A percentile compares a stretch with the other conserved stretches of the same genome.
phyloP scores from a whole-genome alignment of 2,797 vertebrate genomes.

The Simalia tracyae region DNA sequence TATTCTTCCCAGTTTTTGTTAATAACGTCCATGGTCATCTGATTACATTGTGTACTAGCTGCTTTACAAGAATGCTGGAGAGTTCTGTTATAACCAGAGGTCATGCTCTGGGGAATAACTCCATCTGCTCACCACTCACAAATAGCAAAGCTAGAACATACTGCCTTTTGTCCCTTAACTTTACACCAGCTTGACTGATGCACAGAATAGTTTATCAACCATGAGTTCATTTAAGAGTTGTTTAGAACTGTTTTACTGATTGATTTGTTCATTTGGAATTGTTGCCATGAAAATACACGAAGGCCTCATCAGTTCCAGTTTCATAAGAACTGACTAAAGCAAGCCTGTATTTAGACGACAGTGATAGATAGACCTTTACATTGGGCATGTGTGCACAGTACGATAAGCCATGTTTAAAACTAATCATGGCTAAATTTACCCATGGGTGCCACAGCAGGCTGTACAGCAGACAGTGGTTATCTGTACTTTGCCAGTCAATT shows the following conservation, averaged over 20 bases:
- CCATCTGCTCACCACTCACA: background rate
- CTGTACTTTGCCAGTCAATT: background rate
- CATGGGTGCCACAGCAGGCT: background rate
- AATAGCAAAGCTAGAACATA: slow-evolving; percentile 27
- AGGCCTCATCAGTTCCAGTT: background rate
- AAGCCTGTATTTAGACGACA: background rate
- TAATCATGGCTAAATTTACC: background rate
- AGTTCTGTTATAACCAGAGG: slow-evolving; percentile 30
- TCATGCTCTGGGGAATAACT: slow-evolving; percentile 38
- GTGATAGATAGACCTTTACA: background rate
- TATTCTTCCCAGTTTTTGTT: slow-evolving; percentile 52
- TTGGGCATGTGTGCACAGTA: background rate
- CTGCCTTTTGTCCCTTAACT: slow-evolving; percentile 18
- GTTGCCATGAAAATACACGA: slow-evolving; percentile 16
- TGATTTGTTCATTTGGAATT: slow-evolving; percentile 8
- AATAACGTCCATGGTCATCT: slow-evolving; percentile 52
- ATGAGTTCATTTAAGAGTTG: slow-evolving; percentile 12
- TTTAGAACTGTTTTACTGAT: slow-evolving; percentile 21
- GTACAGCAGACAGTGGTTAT: background rate
- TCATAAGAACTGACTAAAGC: background rate
- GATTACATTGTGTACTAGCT: slow-evolving; percentile 48
- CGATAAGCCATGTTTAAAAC: background rate
- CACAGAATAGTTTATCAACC: background rate
- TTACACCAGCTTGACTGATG: slow-evolving; percentile 20
- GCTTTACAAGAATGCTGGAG: slow-evolving; percentile 43